phyloP scores from a whole-genome alignment of 2,888 invertebrate species.

The Eurytoma californica region DNA sequence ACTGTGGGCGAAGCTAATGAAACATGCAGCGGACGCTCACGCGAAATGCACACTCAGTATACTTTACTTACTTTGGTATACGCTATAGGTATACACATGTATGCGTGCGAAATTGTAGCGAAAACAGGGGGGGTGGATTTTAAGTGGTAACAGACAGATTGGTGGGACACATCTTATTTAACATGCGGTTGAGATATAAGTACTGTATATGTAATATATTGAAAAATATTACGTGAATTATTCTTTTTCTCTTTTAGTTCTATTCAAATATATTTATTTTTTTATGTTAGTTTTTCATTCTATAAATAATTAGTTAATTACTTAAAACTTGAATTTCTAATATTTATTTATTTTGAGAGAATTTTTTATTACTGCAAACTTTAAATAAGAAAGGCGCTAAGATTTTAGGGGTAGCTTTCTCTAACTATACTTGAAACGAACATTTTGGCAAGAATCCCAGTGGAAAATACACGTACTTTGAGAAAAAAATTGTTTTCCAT shows the following conservation, averaged over 20 bases:
- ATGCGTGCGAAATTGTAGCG: too few relatives aligned
- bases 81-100: too few relatives aligned
- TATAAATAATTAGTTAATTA: not conserved
- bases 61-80: too few relatives aligned
- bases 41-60: not conserved
- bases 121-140: too few relatives aligned
- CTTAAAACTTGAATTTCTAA: not conserved
- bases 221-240: too few relatives aligned
- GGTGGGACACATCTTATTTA: too few relatives aligned
- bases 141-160: too few relatives aligned
- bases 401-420: not conserved
- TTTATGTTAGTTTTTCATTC: not conserved
- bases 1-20: not conserved
- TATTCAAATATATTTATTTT: not conserved
- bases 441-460: not conserved
- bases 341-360: not conserved
- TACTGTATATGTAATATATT: too few relatives aligned
- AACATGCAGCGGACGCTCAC: not conserved
- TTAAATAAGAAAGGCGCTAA: not conserved
- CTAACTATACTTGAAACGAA: too few relatives aligned
- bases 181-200: too few relatives aligned
- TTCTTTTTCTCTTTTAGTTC: too few relatives aligned
- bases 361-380: not conserved
- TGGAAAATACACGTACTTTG: not conserved
- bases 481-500: not conserved